Conservation (phyloP, 1,140 invertebrate species). For the Asbolus verrucosus region DNA sequence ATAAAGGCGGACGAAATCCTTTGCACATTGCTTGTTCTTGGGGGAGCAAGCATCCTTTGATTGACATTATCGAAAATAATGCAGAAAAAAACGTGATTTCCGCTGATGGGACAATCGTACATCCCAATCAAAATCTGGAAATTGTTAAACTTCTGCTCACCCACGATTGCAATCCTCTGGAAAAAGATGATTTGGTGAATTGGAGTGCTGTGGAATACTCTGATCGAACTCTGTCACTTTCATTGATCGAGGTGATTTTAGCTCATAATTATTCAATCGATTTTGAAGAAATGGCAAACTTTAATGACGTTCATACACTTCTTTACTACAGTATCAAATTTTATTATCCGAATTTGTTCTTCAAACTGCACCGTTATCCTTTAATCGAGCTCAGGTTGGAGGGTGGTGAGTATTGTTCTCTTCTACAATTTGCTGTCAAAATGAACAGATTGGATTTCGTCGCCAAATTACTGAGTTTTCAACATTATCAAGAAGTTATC, state of each 20-base stretch:
- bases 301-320: background rate
- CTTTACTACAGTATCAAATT: slow-evolving; percentile 10
- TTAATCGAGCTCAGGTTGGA: background rate
- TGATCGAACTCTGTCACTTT: background rate
- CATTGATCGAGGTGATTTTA: background rate
- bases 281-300: background rate
- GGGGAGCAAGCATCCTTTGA: slow-evolving; percentile 3
- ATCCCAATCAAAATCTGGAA: background rate
- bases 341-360: slow-evolving; percentile 1
- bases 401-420: background rate
- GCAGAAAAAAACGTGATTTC: background rate
- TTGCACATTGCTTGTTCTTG: slow-evolving; percentile 14
- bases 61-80: background rate
- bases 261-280: background rate
- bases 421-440: slow-evolving; percentile 12
- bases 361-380: background rate
- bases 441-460: slow-evolving; percentile 2
- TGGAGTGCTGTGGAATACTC: background rate
- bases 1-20: background rate
- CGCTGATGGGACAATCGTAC: background rate
- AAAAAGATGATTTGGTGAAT: background rate
- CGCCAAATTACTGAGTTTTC: background rate
- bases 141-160: slow-evolving; percentile 9
- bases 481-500: slow-evolving; percentile 11
- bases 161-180: background rate